Percentiles rank a stretch among this genome's conserved stretches.
phyloP scores from a whole-genome alignment of 2,888 invertebrate genomes.

The Anaspis maculata region DNA sequence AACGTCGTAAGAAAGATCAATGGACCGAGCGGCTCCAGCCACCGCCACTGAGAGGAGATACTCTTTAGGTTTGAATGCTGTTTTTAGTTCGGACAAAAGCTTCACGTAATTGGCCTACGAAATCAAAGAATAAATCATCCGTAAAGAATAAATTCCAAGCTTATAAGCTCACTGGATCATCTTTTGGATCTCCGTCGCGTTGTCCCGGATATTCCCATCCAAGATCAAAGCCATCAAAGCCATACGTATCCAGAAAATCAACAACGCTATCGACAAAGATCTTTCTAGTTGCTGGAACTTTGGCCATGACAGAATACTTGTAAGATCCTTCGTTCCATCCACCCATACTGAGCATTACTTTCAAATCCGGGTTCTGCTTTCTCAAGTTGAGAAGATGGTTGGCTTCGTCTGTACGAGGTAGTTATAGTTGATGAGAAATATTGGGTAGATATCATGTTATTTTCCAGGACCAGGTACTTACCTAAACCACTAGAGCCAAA shows the following conservation, averaged over 20 bases:
- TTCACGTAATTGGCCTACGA: too few species aligned
- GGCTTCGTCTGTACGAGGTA: too few species aligned
- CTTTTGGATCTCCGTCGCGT: conserved; percentile 42
- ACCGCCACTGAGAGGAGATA: conserved; percentile 28
- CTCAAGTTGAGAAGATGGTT: conserved; percentile 50
- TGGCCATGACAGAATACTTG: conserved; percentile 42
- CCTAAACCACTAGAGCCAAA: too few species aligned
- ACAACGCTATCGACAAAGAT: conserved; percentile 49
- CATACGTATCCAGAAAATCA: conserved; percentile 45
- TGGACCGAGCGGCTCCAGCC: conserved; percentile 21
- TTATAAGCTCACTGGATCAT: too few species aligned
- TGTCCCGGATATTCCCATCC: conserved; percentile 67
- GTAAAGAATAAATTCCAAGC: too few species aligned
- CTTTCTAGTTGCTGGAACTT: conserved; percentile 37
- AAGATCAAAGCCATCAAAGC: conserved; percentile 63
- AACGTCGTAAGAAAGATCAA: conserved; percentile 25
- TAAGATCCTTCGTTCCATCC: conserved; percentile 56
- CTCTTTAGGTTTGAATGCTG: conserved; percentile 19
- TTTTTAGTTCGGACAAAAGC: conserved; percentile 22
- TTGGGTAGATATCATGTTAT: too few species aligned
- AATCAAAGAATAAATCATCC: too few species aligned
- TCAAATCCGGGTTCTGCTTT: conserved; percentile 44
- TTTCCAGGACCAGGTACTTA: too few species aligned
- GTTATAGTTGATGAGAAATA: too few species aligned
- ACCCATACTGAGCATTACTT: conserved; percentile 55